Base-by-base conservation (phyloP, 92 coral and sea anemone species). In the Palythoa heliodiscus region DNA sequence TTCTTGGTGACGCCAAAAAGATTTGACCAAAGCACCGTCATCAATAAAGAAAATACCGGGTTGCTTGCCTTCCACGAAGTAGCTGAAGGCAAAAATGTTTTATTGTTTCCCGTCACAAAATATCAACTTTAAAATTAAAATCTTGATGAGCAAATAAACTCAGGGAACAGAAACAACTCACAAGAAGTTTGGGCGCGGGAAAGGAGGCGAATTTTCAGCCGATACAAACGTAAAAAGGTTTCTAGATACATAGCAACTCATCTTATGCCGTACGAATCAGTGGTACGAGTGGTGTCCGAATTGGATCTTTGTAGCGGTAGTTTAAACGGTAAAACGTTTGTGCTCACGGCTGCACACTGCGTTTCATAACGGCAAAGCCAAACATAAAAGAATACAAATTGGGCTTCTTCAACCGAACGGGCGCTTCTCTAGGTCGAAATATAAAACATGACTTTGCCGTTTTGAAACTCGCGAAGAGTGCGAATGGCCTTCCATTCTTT, bases 181-280 rank as follows among this genome's bases (percentile, higher is more conserved):
- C 70, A 61, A 61, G 71, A 38, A 3, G 2, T 78, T 54, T 15
- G 25, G 2, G 35, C 17, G 4, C 83, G 83, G 8, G 19, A 19
- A 7, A 50, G 71, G 38, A 61, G 83, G 70, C 83, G 83, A 5
- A 4, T 17, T n/a, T 61, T 61, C 54, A 78, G 37, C 3, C 7
- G 35, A 78, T 78, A 78, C 55, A 39, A 70, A 19, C 83, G 83
- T 7, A 60, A 58, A 11, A 19, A 4, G 19, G 83, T 78, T 5
- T 70, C 83, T 1, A 14, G 37, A 7, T 16, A 52, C 17, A 78
- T 78, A 4, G 83, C 57, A 20, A 78, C 71, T 2, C n/a, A 78
- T 7, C 37, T 78, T 1, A 78, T 78, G 83, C 83, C 83, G 7
- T 78, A 78, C 19, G 83, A 78, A 17, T 71, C 83, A 16, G 83